phyloP scores from a whole-genome alignment of 2,797 vertebrate species.

The Lagorchestes hirsutus region DNA sequence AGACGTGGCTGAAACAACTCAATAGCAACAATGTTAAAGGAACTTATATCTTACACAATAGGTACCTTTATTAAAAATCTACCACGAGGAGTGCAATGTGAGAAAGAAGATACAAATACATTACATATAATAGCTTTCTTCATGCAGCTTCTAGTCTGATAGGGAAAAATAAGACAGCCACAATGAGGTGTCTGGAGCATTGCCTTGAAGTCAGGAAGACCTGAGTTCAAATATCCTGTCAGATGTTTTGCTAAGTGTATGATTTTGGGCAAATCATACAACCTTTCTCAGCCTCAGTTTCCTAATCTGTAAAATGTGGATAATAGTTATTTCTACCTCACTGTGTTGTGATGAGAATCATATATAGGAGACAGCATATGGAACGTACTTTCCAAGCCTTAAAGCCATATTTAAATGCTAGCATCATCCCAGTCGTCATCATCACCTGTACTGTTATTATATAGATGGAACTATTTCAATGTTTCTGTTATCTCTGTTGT shows the following conservation, averaged over 20 bases:
- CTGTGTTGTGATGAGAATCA: neutral
- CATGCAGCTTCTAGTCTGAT: neutral
- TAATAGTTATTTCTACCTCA: neutral
- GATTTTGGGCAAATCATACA: neutral
- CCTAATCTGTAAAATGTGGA: neutral
- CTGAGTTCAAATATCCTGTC: neutral
- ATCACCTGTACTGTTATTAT: too few relatives aligned
- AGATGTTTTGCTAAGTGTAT: neutral
- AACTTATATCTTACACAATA: too few relatives aligned
- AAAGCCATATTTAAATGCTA: neutral
- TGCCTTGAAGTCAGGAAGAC: neutral
- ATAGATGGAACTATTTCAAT: too few relatives aligned
- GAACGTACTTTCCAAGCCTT: neutral
- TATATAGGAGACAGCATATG: neutral
- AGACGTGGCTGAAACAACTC: neutral
- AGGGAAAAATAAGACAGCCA: neutral
- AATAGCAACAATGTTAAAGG: neutral
- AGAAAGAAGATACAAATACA: neutral
- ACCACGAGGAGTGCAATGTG: neutral
- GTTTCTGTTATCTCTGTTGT: neutral
- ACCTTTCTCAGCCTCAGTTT: neutral
- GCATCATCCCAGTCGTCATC: too few relatives aligned
- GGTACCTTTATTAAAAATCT: neutral
- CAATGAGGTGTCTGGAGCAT: neutral
- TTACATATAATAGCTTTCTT: neutral